These are phyloP conservation scores for Emydoidea blandingii DNA, from an alignment of 2,797 vertebrate genomes.

Conservation along the genomic window DNA sequence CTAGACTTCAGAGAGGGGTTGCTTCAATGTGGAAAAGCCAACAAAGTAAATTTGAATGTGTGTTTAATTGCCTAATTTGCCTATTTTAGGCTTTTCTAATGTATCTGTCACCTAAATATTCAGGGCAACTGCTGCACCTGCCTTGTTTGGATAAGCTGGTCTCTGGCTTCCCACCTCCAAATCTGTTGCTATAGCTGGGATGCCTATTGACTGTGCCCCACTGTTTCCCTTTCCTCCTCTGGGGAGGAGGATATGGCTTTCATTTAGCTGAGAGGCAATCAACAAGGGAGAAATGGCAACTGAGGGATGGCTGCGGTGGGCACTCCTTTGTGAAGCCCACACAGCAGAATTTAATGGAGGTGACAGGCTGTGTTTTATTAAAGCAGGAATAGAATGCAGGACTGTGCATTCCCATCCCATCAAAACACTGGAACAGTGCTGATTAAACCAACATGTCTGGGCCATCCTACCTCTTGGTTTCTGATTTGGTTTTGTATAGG, in stretches of 20 bases:
- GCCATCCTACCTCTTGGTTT: background rate
- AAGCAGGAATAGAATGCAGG: background rate
- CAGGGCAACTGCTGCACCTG: slow-evolving; percentile 24
- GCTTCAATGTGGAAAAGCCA: background rate
- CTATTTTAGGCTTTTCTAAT: background rate
- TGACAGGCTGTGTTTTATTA: background rate
- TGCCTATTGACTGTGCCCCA: background rate
- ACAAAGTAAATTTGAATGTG: background rate
- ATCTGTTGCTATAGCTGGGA: background rate
- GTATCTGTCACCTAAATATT: background rate
- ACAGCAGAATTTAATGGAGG: background rate
- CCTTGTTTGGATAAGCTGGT: background rate
- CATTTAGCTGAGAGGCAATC: background rate
- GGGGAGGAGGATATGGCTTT: background rate
- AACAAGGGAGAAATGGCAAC: background rate
- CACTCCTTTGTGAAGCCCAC: background rate
- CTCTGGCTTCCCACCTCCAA: background rate
- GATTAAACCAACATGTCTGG: background rate
- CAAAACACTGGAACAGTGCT: background rate
- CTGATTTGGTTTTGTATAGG: background rate
- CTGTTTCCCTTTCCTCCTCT: background rate
- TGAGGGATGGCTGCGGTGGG: background rate
- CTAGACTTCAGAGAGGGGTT: background rate
- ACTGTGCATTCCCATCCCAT: background rate
- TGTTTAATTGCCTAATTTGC: background rate